Base-by-base conservation (phyloP, 2,797 vertebrate species). In the Sandelia bainsii region DNA sequence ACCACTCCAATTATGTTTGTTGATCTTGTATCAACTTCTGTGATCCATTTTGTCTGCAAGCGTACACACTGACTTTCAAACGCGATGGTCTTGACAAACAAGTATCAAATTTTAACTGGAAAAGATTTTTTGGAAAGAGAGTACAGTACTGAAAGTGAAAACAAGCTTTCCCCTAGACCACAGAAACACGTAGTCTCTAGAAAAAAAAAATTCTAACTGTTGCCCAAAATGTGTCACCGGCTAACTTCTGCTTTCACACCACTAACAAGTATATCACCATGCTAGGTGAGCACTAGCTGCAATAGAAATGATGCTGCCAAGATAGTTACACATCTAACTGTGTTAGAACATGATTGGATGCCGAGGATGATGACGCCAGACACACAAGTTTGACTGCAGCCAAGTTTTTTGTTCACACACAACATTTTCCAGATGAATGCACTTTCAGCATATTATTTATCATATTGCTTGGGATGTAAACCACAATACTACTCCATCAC, bases 1-100 rank as follows among this genome's bases (percentile, higher is more conserved):
- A 79, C 75, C 75, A 37, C 77, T 80, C 54, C 73, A 77, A 82
- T 82, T 72, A 82, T 75, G 49, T 72, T 77, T 78, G 40, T 53
- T 67, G 66, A 66, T 78, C 62, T 53, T 14, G 29, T 37, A 61
- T 77, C 68, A 52, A 69, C 57, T 58, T 69, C 50, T 34, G 34
- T 34, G 49, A 70, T 48, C 20, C 58, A 73, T 10, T 57, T 62
- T 74, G 57, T 68, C 57, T 61, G 44, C 34, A 23, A 44, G 51
- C 11, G 0, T 6, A 56, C 44, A 32, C 6, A 1, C 2, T 34
- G 23, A 64, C 71, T 53, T 64, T 54, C 54, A 61, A 48, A 72
- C 27, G 0, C 8, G 17, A 63, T 23, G n/a, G 14, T 67, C 25
- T 49, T 13, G 13, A 72, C 50, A 54, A n/a, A 53, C 23, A 32